A percentile compares a stretch with the other conserved stretches of the same genome.
Conservation (phyloP, 2,888 invertebrate genomes). For the Caenorhabditis becei region DNA sequence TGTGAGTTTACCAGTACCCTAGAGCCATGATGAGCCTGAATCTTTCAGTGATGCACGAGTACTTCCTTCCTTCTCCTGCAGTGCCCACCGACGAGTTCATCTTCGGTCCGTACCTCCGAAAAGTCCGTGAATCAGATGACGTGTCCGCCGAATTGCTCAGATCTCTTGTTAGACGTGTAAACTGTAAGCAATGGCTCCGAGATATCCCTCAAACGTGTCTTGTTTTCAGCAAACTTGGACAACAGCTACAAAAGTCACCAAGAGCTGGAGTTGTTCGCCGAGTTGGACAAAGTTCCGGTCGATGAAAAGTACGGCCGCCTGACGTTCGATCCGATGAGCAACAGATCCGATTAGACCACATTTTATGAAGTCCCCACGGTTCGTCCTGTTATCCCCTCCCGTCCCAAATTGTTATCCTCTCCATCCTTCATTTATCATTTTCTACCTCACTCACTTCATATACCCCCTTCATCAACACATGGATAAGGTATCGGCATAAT, state of each 20-base stretch:
- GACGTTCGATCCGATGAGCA: slow-evolving; percentile 32
- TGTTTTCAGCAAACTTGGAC: slow-evolving; percentile 50
- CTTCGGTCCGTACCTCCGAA: slow-evolving; percentile 37
- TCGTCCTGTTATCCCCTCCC: neutral
- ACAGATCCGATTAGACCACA: slow-evolving; percentile 15
- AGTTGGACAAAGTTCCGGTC: slow-evolving; percentile 35
- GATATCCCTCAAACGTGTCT: no score
- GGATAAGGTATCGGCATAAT: no score
- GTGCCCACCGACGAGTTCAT: slow-evolving; percentile 29
- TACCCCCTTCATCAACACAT: neutral
- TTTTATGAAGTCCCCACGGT: neutral
- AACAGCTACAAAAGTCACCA: slow-evolving; percentile 45
- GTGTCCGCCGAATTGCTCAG: slow-evolving; percentile 20
- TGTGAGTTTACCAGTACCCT: slow-evolving; percentile 12
- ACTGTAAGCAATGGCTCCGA: slow-evolving; percentile 37
- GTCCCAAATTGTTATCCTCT: slow-evolving; percentile 13
- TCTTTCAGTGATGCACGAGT: slow-evolving; percentile 48
- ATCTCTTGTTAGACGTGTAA: slow-evolving; percentile 32
- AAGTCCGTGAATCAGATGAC: slow-evolving; percentile 18
- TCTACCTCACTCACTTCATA: slow-evolving; percentile 20
- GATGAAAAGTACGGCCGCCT: slow-evolving; percentile 47
- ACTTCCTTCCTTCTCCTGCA: slow-evolving; percentile 36
- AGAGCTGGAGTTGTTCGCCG: slow-evolving; percentile 47
- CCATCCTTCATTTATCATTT: slow-evolving; percentile 8
- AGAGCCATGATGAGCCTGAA: neutral